Evolutionary conservation across 2,113 vertebrate species (phyloP).

Genomic region (Cettia cetti): DNA sequence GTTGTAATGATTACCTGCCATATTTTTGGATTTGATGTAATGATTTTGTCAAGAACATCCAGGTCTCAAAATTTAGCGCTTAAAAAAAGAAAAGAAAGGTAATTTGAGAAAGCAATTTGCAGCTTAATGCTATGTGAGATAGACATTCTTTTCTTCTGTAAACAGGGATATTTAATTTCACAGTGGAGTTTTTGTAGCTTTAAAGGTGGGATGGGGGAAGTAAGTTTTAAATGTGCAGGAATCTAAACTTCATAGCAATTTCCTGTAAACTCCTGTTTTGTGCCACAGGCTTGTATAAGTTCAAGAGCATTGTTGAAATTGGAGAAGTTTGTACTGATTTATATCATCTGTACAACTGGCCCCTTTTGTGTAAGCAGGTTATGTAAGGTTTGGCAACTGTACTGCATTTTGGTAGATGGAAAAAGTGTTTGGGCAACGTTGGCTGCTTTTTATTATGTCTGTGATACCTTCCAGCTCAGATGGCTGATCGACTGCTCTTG

Average conservation of each 20-base stretch:
- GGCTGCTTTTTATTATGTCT: neutral
- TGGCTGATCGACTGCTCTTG: neutral
- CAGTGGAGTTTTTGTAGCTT: neutral
- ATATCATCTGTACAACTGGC: neutral
- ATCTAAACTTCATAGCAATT: neutral
- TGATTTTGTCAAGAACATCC: neutral
- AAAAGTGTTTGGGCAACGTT: neutral
- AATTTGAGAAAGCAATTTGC: neutral
- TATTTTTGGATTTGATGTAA: neutral
- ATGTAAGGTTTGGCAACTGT: constrained; percentile 29
- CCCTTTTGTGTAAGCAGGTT: constrained; percentile 32
- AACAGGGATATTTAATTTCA: neutral
- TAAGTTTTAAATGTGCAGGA: neutral
- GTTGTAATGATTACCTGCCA: neutral
- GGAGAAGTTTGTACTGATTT: constrained; percentile 22
- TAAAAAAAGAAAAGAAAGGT: neutral
- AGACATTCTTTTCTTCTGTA: neutral
- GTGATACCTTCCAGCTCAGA: neutral
- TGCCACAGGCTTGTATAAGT: constrained; percentile 13
- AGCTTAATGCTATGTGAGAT: neutral
- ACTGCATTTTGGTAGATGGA: neutral
- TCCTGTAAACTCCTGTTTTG: constrained; percentile 15
- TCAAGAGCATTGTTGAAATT: neutral
- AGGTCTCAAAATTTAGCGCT: neutral
- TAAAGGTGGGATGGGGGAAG: neutral